phyloP scores from a whole-genome alignment of 2,888 invertebrate species.

The Plusia festucae region DNA sequence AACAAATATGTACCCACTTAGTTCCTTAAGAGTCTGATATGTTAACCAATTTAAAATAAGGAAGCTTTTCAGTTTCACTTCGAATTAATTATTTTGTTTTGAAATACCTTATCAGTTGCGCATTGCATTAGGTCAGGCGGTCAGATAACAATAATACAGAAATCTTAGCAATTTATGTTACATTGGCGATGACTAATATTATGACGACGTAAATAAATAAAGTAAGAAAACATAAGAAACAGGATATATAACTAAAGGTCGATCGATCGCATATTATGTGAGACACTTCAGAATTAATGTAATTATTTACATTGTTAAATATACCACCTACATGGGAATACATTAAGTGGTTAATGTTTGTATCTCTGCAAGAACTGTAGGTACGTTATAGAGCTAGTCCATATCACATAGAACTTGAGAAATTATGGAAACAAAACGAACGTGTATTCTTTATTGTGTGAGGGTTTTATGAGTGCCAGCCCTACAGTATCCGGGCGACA shows the following conservation, averaged over 20 bases:
- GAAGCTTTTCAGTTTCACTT: not conserved
- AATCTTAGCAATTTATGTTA: not conserved
- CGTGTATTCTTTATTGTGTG: too few relatives aligned
- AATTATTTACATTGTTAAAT: not conserved
- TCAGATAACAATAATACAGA: not conserved
- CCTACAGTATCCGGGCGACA: conserved; percentile 57
- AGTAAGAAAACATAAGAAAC: conserved; percentile 1
- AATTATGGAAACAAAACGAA: too few relatives aligned
- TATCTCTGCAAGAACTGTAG: too few relatives aligned
- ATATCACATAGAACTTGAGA: too few relatives aligned
- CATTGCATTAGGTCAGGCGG: not conserved
- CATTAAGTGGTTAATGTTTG: too few relatives aligned
- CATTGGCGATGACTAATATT: not conserved
- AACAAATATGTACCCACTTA: not conserved
- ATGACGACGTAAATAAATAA: not conserved
- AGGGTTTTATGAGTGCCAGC: conserved; percentile 35
- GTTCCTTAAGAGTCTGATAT: not conserved
- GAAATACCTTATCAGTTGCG: not conserved
- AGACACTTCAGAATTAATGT: not conserved
- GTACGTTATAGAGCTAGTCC: too few relatives aligned
- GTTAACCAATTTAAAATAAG: not conserved
- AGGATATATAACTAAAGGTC: not conserved
- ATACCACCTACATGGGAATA: too few relatives aligned
- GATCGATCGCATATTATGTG: not conserved
- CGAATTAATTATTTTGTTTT: not conserved